These are phyloP conservation scores for Terrapene triunguis DNA, from an alignment of 2,113 vertebrate species.

Conservation along the genomic window DNA sequence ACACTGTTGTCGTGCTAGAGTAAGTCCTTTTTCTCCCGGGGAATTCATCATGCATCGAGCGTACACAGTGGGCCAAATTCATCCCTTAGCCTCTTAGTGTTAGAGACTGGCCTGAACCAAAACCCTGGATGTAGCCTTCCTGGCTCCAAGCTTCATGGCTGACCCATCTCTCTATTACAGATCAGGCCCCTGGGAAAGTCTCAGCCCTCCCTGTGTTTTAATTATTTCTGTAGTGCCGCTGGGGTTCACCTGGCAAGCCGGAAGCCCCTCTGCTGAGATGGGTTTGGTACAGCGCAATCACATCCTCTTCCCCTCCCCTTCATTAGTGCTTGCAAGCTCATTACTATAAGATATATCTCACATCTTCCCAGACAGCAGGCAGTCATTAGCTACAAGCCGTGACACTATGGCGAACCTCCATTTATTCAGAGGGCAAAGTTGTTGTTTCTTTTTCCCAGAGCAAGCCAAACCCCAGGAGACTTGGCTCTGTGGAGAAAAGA, in stretches of 20 bases:
- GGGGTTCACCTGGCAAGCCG: background rate
- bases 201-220: background rate
- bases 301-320: background rate
- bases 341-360: background rate
- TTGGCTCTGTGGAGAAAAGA: fast-evolving
- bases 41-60: background rate
- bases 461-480: background rate
- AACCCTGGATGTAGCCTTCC: background rate
- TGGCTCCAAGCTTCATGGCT: background rate
- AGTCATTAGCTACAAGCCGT: background rate
- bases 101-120: background rate
- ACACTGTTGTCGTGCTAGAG: background rate
- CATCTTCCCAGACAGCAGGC: background rate
- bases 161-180: background rate
- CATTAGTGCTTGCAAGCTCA: background rate
- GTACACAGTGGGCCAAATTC: background rate
- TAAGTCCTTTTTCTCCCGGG: background rate
- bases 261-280: background rate
- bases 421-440: background rate
- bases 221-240: background rate
- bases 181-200: background rate
- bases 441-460: background rate
- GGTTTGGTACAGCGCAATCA: background rate
- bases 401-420: background rate
- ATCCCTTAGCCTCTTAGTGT: background rate